phyloP scores from a whole-genome alignment of 2,888 invertebrate species.

The Camponotus fellah region DNA sequence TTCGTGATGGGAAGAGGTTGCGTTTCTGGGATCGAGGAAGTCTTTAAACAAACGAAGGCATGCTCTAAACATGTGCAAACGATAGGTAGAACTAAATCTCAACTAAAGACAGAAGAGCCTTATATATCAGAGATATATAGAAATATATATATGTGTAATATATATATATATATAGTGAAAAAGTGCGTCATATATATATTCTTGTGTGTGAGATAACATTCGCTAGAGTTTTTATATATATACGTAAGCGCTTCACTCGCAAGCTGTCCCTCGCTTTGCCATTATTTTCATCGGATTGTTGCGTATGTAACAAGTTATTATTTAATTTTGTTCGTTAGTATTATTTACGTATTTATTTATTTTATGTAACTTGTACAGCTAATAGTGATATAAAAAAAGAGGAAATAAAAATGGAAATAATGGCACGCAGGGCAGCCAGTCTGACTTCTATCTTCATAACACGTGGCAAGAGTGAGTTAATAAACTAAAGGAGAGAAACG shows the following conservation, averaged over 20 bases:
- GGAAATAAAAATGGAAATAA: conserved; percentile 59
- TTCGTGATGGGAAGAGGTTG: conserved; percentile 35
- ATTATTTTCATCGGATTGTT: conserved; percentile 62
- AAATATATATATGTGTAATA: conserved; percentile 77
- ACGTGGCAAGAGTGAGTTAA: conserved; percentile 82
- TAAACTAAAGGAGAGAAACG: conserved; percentile 79
- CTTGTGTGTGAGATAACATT: conserved; percentile 79
- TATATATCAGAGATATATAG: conserved; percentile 84
- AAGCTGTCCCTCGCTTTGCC: conserved; percentile 68
- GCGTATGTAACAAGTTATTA: conserved; percentile 26
- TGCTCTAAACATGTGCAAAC: conserved; percentile 86
- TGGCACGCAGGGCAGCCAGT: conserved; percentile 65
- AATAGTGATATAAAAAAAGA: conserved; percentile 1
- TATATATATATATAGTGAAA: conserved; percentile 57
- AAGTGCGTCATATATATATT: conserved; percentile 71
- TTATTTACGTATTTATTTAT: conserved; percentile 40
- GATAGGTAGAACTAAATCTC: conserved; percentile 85
- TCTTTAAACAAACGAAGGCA: conserved; percentile 85
- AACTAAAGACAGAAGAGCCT: conserved; percentile 86
- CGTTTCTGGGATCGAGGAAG: conserved; percentile 57
- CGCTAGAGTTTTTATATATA: conserved; percentile 79
- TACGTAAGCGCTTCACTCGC: conserved; percentile 76
- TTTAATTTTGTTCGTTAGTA: conserved; percentile 36
- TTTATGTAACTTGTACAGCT: conserved; percentile 8
- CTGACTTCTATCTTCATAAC: conserved; percentile 77